phyloP scores from a whole-genome alignment of 2,113 vertebrate genomes.

The Camelus dromedarius region DNA sequence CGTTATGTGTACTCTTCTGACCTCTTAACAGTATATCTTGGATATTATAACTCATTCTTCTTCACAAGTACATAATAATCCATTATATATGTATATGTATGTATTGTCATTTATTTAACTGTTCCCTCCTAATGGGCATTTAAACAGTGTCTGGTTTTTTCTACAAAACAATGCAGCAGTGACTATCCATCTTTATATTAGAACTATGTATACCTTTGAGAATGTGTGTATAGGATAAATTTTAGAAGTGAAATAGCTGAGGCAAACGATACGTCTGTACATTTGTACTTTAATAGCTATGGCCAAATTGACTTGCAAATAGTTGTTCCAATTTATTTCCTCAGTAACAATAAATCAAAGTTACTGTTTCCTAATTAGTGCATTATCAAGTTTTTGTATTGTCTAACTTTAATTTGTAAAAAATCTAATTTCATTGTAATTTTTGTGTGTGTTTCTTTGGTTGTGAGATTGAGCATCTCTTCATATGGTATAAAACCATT shows the following conservation, averaged over 20 bases:
- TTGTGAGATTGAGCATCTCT: background rate
- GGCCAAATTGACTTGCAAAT: background rate
- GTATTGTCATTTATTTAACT: background rate
- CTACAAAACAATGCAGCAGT: background rate
- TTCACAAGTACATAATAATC: background rate
- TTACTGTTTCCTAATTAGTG: background rate
- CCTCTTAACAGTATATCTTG: background rate
- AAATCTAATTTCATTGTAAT: background rate
- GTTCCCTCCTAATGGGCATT: background rate
- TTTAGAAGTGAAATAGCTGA: background rate
- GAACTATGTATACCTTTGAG: background rate
- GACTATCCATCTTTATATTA: background rate
- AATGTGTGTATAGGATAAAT: background rate
- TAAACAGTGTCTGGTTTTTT: background rate
- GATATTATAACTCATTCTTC: background rate
- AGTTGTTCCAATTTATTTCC: background rate
- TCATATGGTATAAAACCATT: background rate
- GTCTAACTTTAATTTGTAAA: conserved; percentile 1
- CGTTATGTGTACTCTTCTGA: background rate
- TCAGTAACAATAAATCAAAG: background rate
- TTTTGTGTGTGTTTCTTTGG: background rate
- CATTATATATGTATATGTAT: background rate
- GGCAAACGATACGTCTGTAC: background rate
- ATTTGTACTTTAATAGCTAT: background rate
- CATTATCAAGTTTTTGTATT: background rate